Base-by-base conservation (phyloP, 2,888 invertebrate species). In the Itoplectis maculator region DNA sequence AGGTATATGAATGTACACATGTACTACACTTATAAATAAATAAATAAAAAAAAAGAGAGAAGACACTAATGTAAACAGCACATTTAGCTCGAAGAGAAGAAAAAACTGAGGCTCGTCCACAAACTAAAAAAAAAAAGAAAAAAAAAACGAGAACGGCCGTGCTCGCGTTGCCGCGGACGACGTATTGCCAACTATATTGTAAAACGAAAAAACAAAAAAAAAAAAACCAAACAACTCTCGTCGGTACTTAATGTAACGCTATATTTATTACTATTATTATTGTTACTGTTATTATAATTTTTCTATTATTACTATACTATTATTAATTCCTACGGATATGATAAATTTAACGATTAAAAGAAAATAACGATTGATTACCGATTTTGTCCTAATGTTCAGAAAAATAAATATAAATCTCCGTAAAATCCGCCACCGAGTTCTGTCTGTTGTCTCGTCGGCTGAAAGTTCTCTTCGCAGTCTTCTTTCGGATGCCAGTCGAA, bases 341-440 rank as follows among this genome's bases (percentile, higher is more conserved):
- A 90, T 90, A 87, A 85, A 90, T 90, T 88, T 90, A n/a, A 90
- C 88, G 88, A 87, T 91, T 90, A 90, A 88, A 56, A n/a, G n/a
- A n/a, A 85, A 78, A 87, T 89, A 88, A 88, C 84, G 85, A 89
- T 89, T 88, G 87, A 90, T 90, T 90, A 91, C 89, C n/a, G 88
- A 90, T 88, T 81, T 91, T 91, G 90, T 91, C 90, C 90, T 89
- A 90, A 90, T 90, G 89, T 90, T 90, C 88, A 88, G 88, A 90
- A 87, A 90, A 90, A 89, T 90, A 91, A 90, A 90, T 85, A 89
- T 90, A 89, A 87, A 88, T 89, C 88, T 88, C 87, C 86, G 87
- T 88, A 88, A 86, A n/a, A n/a, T n/a, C 66, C 29, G 68, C 37
- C 56, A 65, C 35, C 42, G 78, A 49, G 49, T 72, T 45, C 61